phyloP scores from a whole-genome alignment of 2,888 invertebrate genomes.

The Latrodectus elegans region DNA sequence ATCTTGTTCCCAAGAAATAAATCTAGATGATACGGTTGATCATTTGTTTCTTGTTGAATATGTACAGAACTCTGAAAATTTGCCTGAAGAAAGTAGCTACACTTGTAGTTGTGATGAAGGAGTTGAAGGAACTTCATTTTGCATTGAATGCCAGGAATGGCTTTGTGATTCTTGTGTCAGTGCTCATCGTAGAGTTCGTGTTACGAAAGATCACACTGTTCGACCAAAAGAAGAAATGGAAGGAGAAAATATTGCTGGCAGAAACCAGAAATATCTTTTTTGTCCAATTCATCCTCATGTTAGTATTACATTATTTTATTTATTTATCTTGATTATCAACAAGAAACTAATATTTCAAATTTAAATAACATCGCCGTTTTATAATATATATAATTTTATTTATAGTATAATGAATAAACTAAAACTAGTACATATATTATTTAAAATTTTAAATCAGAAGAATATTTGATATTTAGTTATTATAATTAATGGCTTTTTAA shows the following conservation, averaged over 20 bases:
- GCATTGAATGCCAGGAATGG: conserved; percentile 92
- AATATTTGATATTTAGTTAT: no score
- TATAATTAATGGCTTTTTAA: no score
- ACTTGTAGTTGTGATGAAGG: conserved; percentile 89
- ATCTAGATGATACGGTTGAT: conserved; percentile 84
- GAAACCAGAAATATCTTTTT: conserved; percentile 80
- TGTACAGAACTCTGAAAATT: conserved; percentile 44
- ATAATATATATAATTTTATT: no score
- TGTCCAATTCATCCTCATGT: conserved; percentile 85
- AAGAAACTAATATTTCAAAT: no score
- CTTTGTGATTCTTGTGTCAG: conserved; percentile 90
- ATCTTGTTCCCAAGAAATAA: conserved; percentile 84
- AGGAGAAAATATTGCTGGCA: conserved; percentile 77
- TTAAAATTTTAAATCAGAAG: no score
- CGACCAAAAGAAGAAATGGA: conserved; percentile 88
- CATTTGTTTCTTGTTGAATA: conserved; percentile 81
- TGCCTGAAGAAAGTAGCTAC: conserved; percentile 74
- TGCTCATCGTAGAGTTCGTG: conserved; percentile 92
- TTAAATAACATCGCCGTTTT: no score
- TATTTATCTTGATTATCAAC: not conserved
- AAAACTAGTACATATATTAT: no score
- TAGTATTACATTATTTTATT: conserved; percentile 49
- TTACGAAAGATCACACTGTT: conserved; percentile 94
- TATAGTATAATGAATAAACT: no score
- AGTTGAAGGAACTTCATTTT: conserved; percentile 88